A percentile compares a stretch with the other conserved stretches of the same genome.
These are phyloP conservation scores for Drosophila mimica DNA, from an alignment of 2,888 invertebrate species.

Conservation along the genomic window DNA sequence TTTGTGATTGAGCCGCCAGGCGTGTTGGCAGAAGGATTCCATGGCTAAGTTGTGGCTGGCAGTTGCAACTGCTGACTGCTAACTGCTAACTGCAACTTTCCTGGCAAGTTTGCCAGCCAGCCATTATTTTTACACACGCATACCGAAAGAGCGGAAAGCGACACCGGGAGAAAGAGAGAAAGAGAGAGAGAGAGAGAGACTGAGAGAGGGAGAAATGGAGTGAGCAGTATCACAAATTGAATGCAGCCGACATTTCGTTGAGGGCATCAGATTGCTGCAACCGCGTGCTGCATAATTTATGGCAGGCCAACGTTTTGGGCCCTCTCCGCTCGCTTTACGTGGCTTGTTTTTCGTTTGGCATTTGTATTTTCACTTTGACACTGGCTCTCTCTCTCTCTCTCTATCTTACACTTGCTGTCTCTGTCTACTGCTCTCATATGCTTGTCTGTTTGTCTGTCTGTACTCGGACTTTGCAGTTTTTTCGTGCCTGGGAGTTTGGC, in stretches of 20 bases:
- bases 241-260: slow-evolving; percentile 62
- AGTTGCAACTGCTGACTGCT: slow-evolving; percentile 45
- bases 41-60: slow-evolving; percentile 40
- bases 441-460: slow-evolving; percentile 54
- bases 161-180: too few species aligned
- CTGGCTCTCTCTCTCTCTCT: slow-evolving; percentile 34
- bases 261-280: slow-evolving; percentile 78
- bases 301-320: slow-evolving; percentile 47
- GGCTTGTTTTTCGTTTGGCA: slow-evolving; percentile 62
- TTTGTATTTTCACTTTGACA: slow-evolving; percentile 79
- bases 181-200: background rate
- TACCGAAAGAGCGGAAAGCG: background rate
- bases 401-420: background rate
- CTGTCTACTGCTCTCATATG: slow-evolving; percentile 12
- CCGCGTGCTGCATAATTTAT: slow-evolving; percentile 80
- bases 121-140: slow-evolving; percentile 52
- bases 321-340: slow-evolving; percentile 18
- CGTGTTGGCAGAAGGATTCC: slow-evolving; percentile 33
- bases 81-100: slow-evolving; percentile 54
- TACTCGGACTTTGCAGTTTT: slow-evolving; percentile 74
- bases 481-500: slow-evolving; percentile 74
- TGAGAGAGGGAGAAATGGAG: background rate
- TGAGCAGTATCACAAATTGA: slow-evolving; percentile 60
- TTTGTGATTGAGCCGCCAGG: slow-evolving; percentile 36
- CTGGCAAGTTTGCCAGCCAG: slow-evolving; percentile 40